Base-by-base conservation (phyloP, 2,797 vertebrate genomes). In the Galagoides demidoff region DNA sequence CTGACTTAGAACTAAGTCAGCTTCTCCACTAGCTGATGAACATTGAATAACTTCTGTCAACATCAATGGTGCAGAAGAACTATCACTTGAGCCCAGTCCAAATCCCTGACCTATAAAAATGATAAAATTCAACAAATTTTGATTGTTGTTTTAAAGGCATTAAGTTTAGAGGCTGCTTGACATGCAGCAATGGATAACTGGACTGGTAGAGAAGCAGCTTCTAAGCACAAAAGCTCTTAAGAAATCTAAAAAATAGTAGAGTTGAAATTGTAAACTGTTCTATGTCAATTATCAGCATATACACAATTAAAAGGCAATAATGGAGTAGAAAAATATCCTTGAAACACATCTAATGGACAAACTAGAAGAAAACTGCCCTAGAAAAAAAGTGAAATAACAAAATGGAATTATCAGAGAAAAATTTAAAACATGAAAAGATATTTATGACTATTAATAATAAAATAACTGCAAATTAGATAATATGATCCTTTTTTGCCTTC, bases 401-500 rank as follows among this genome's bases (percentile, higher is more conserved):
- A 92, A 88, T 73, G 43, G 29, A 55, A 10, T 76, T 73, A 59
- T 73, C 45, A 94, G 64, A 37, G 74, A 78, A 74, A 95, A 34
- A 7, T 39, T 20, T 1, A 31, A 71, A 87, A 88, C n/a, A 25
- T 34, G 31, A 71, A 82, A 45, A 57, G 11, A 43, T 76, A 31
- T 55, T 49, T 83, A 79, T 57, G 2, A 37, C 27, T 39, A 64
- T 71, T 81, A 25, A n/a, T 52, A 64, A 63, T 29, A 74, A 73
- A 84, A 92, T 73, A 39, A 90, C 71, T 94, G 77, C 20, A 84
- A 79, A 61, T 84, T 85, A 85, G 63, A 45, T 88, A 74, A 27
- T 23, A 27, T 57, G 25, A 85, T n/a, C 64, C 2, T 0, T 55
- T 76, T 70, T 79, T 64, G 22, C 31, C 55, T 78, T 86, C 7